phyloP scores from a whole-genome alignment of 2,113 vertebrate species.

The Actenoides hombroni region DNA sequence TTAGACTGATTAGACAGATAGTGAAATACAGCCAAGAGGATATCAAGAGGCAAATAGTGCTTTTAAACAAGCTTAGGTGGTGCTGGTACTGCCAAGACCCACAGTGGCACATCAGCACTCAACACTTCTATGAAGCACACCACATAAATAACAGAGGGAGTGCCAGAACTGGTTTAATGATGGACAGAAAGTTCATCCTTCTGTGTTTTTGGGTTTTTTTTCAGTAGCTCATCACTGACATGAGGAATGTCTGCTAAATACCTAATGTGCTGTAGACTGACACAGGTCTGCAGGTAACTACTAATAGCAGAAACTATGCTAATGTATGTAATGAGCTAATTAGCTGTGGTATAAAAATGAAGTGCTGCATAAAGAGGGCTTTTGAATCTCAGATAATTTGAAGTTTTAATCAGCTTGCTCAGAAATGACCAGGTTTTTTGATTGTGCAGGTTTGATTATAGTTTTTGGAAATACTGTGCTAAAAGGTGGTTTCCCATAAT shows the following conservation, averaged over 20 bases:
- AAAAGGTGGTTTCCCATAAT: background rate
- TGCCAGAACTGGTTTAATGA: background rate
- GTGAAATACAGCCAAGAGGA: background rate
- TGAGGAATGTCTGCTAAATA: background rate
- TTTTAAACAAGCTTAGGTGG: background rate
- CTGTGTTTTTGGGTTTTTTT: no score
- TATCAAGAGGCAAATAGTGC: background rate
- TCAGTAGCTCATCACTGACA: background rate
- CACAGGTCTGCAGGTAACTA: background rate
- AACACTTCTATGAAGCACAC: accelerated
- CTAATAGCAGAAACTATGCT: background rate
- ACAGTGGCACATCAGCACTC: background rate
- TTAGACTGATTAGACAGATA: background rate
- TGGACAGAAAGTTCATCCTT: background rate
- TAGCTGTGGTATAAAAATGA: background rate
- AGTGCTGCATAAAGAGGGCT: background rate
- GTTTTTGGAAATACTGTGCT: background rate
- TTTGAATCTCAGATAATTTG: background rate
- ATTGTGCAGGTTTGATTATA: background rate
- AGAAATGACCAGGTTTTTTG: background rate
- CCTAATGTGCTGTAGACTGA: background rate
- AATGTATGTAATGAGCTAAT: background rate
- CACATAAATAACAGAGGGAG: background rate
- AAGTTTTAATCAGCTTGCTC: background rate
- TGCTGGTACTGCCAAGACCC: background rate